A percentile compares a stretch with the other conserved stretches of the same genome.
These are phyloP conservation scores for Ranitomeya imitator DNA, from an alignment of 2,113 vertebrate species.

Conservation along the genomic window DNA sequence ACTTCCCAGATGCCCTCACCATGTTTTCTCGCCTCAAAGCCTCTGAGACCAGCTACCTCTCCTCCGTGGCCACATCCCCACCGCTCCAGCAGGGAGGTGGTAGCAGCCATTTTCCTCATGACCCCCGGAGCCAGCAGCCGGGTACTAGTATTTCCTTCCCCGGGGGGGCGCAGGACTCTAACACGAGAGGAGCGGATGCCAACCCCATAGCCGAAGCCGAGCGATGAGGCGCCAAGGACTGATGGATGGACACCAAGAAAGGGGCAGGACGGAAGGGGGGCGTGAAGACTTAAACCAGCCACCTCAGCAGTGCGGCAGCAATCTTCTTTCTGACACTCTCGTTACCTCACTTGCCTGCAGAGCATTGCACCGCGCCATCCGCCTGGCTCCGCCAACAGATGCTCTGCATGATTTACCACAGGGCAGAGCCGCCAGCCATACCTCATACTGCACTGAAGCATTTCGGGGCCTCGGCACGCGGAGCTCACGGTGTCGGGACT, in stretches of 20 bases:
- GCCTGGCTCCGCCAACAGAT: not conserved
- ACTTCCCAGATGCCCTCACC: slow-evolving; percentile 93
- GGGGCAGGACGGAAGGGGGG: slow-evolving; percentile 49
- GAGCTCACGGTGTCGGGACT: not conserved
- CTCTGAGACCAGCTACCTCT: slow-evolving; percentile 86
- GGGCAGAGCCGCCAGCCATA: slow-evolving; percentile 20
- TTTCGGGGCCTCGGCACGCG: not conserved
- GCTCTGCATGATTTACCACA: not conserved
- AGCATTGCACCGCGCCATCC: slow-evolving; percentile 35
- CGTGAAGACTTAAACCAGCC: slow-evolving; percentile 12
- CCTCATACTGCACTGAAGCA: slow-evolving; percentile 22
- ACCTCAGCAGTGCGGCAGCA: slow-evolving; percentile 14
- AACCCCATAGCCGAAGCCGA: slow-evolving; percentile 94
- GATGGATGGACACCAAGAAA: slow-evolving; percentile 43
- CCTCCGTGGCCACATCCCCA: slow-evolving; percentile 82
- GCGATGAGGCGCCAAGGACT: slow-evolving; percentile 84
- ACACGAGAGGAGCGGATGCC: slow-evolving; percentile 69
- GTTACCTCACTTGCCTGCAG: slow-evolving; percentile 48
- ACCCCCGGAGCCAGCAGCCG: slow-evolving; percentile 73
- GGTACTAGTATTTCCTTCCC: slow-evolving; percentile 88
- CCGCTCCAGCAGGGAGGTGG: slow-evolving; percentile 78
- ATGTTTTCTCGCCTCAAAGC: slow-evolving; percentile 98
- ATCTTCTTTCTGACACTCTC: not conserved
- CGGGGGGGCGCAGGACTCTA: slow-evolving; percentile 70
- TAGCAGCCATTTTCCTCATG: slow-evolving; percentile 73